Conservation (phyloP, 2,888 invertebrate genomes). For the Drosophila pegasa region DNA sequence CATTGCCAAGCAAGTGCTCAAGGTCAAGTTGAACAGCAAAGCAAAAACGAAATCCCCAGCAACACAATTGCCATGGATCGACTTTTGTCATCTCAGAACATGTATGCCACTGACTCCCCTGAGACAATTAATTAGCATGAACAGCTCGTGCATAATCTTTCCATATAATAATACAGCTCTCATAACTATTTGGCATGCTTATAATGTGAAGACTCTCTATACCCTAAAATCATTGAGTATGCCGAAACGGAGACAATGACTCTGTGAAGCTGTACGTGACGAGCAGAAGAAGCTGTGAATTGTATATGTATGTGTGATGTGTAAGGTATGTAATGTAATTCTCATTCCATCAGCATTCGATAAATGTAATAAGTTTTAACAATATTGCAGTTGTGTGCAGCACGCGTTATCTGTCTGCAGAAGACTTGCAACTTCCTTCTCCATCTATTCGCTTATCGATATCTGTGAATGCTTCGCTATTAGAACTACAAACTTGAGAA, state of each 20-base stretch:
- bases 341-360: too few relatives aligned
- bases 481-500: too few relatives aligned
- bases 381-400: too few relatives aligned
- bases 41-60: slow-evolving; percentile 15
- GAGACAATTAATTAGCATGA: slow-evolving; percentile 42
- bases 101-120: slow-evolving; percentile 36
- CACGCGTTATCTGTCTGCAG: too few relatives aligned
- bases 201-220: neutral
- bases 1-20: slow-evolving; percentile 67
- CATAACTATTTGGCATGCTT: neutral
- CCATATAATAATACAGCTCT: slow-evolving; percentile 1
- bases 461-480: too few relatives aligned
- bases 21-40: slow-evolving; percentile 46
- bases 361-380: too few relatives aligned
- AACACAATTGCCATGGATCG: slow-evolving; percentile 39
- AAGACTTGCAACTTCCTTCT: too few relatives aligned
- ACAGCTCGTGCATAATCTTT: neutral
- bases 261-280: neutral
- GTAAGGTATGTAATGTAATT: too few relatives aligned
- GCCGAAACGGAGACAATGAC: neutral
- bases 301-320: too few relatives aligned
- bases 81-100: slow-evolving; percentile 69
- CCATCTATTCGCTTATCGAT: too few relatives aligned
- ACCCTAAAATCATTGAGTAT: neutral
- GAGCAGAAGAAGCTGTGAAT: too few relatives aligned